Base-by-base conservation (phyloP, 2,113 vertebrate genomes). In the Bubo scandiacus region DNA sequence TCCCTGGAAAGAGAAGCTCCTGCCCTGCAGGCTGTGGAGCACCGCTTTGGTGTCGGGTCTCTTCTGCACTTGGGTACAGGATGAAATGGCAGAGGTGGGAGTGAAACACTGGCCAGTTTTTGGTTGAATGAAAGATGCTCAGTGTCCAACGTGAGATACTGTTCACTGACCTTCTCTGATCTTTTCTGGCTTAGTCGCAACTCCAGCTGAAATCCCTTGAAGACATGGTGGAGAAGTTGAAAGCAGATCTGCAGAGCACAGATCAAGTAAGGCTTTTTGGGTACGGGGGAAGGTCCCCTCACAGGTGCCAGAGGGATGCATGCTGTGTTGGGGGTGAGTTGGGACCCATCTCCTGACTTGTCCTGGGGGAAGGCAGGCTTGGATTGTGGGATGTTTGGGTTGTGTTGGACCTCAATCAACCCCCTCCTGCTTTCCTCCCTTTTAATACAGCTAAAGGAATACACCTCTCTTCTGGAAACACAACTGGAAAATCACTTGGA, bases 401-500 rank as follows among this genome's bases (percentile, higher is more conserved):
- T 77, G 7, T 57, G 42, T 29, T 86, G 57, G 32, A 77, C 26
- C 49, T 79, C 58, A n/a, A 5, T 25, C 58, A 84, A 15, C 8
- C 19, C 17, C 4, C 18, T 78, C 9, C 14, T 67, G 11, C 10
- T 83, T 55, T 79, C 21, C 8, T 68, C n/a, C 61, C n/a, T 79
- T 91, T 43, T 78, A 22, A 96, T 80, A 58, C 90, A 99, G 99
- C 61, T 99, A 77, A 98, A 98, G 96, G 99, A 99, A 74, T 98
- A 99, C 94, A 97, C 98, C 40, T 98, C 98, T 85, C 97, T 99
- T 38, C 95, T 99, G 96, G 99, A 99, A 95, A 98, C 97, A 0
- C 99, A 99, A 95, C 96, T 99, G 95, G 98, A 99, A 98, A 99
- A 98, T 97, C 99, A 99, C 96, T 97, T 99, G 97, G 98, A 98